These are phyloP conservation scores for Poecilia gillii DNA, from an alignment of 2,797 vertebrate species.

Conservation along the genomic window DNA sequence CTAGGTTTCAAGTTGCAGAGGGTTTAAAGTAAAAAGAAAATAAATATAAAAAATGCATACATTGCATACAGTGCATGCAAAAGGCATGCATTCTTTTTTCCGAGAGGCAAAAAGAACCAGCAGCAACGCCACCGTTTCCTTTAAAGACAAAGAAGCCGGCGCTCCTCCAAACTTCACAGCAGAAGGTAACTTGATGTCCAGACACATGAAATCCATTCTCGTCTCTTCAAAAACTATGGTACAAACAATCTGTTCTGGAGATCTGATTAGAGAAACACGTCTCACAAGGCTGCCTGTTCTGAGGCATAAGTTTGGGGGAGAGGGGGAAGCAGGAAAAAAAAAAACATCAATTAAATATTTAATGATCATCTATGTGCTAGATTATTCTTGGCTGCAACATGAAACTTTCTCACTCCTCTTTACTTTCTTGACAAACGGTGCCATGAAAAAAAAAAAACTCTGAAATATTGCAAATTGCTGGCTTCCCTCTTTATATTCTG, in stretches of 20 bases:
- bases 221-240: not conserved
- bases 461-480: constrained; percentile 1
- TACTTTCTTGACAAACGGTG: constrained; percentile 9
- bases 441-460: not conserved
- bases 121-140: not conserved
- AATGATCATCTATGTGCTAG: not conserved
- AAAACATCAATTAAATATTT: constrained; percentile 17
- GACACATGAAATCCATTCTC: not conserved
- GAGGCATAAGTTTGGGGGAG: not conserved
- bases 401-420: not conserved
- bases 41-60: not conserved
- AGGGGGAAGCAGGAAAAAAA: constrained; percentile 2
- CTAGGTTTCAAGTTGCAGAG: not conserved
- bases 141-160: not conserved
- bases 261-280: constrained; percentile 9
- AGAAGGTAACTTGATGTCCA: not conserved
- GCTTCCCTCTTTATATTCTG: not conserved
- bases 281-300: not conserved
- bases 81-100: not conserved
- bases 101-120: not conserved
- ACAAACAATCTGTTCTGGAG: not conserved
- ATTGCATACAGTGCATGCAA: too few species aligned
- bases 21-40: not conserved
- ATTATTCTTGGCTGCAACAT: constrained; percentile 10
- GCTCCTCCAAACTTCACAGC: not conserved